A percentile compares a stretch with the other conserved stretches of the same genome.
phyloP scores from a whole-genome alignment of 1,140 invertebrate species.

The Daktulosphaira vitifoliae region DNA sequence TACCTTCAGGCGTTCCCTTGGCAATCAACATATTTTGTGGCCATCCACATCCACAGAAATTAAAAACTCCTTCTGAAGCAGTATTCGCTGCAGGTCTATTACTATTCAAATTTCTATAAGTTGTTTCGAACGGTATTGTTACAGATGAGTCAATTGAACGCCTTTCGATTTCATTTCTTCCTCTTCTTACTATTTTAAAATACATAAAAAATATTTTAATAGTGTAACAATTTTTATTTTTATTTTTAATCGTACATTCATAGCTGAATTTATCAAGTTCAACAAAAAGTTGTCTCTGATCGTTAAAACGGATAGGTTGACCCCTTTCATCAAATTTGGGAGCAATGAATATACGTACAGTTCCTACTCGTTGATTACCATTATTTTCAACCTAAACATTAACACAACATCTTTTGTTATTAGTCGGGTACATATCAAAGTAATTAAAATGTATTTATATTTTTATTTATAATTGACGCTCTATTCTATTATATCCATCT shows the following conservation, averaged over 20 bases:
- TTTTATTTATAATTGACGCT: too few species aligned
- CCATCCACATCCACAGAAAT: slow-evolving; percentile 82
- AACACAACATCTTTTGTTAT: too few species aligned
- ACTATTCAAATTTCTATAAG: slow-evolving; percentile 50
- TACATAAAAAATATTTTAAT: too few species aligned
- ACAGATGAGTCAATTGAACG: slow-evolving; percentile 51
- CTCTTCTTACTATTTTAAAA: slow-evolving; percentile 47
- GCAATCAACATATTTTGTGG: slow-evolving; percentile 75
- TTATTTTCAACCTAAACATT: slow-evolving; percentile 41
- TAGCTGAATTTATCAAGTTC: slow-evolving; percentile 52
- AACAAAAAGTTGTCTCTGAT: slow-evolving; percentile 49
- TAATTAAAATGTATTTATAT: too few species aligned
- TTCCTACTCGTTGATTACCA: slow-evolving; percentile 43
- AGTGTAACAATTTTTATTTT: too few species aligned
- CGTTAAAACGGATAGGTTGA: slow-evolving; percentile 44
- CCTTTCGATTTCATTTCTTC: slow-evolving; percentile 50
- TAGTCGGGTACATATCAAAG: too few species aligned
- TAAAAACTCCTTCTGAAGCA: slow-evolving; percentile 43
- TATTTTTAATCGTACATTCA: slow-evolving; percentile 41
- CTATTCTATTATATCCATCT: too few species aligned
- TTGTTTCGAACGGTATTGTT: slow-evolving; percentile 57
- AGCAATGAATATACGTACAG: slow-evolving; percentile 53
- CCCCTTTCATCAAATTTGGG: slow-evolving; percentile 51
- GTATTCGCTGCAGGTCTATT: slow-evolving; percentile 42
- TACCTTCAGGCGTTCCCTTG: slow-evolving; percentile 60